Evolutionary conservation across 2,113 vertebrate genomes (phyloP).

Genomic region (Choloepus hoffmanni): DNA sequence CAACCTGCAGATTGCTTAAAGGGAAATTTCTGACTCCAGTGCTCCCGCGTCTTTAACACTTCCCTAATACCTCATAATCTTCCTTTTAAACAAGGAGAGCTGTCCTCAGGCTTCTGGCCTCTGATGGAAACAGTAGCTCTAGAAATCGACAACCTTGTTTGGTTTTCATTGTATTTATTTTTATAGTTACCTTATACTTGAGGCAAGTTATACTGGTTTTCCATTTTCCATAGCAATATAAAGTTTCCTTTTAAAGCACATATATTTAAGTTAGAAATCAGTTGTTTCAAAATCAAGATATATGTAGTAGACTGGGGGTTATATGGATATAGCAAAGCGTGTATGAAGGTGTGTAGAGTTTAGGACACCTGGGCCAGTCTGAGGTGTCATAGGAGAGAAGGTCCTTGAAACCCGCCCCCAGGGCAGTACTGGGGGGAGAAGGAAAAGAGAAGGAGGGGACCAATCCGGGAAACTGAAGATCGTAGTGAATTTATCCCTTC

Average conservation of each 20-base stretch:
- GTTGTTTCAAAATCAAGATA: background rate
- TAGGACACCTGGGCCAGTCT: background rate
- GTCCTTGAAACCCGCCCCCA: background rate
- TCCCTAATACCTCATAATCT: background rate
- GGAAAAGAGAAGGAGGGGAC: background rate
- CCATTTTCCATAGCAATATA: background rate
- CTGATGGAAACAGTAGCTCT: accelerated
- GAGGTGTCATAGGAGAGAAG: background rate
- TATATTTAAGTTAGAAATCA: background rate
- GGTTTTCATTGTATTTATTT: background rate
- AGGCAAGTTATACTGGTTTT: background rate
- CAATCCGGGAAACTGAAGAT: background rate
- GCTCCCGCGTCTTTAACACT: accelerated
- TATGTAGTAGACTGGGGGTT: background rate
- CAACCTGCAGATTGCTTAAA: background rate
- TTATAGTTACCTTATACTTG: background rate
- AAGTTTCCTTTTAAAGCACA: background rate
- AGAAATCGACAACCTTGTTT: accelerated
- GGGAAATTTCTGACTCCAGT: background rate
- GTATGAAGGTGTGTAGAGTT: background rate
- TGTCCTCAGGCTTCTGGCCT: background rate
- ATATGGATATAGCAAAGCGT: accelerated
- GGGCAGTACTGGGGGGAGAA: background rate
- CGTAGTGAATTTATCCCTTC: no score
- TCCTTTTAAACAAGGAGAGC: background rate